Base-by-base conservation (phyloP, 2,888 invertebrate species). In the Tenthredo amoena region DNA sequence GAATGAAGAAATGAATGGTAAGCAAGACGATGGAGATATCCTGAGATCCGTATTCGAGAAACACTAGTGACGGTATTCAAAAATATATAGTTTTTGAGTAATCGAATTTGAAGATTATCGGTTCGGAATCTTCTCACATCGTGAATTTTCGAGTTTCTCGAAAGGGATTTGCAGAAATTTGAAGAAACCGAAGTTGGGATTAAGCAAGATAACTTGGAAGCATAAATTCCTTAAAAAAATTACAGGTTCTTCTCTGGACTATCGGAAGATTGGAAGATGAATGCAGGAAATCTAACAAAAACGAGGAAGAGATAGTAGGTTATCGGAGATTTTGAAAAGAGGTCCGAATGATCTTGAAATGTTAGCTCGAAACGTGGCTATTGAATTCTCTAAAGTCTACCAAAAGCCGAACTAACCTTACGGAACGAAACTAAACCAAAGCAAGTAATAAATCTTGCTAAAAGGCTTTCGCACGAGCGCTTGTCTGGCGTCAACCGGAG, bases 401-500 rank as follows among this genome's bases (percentile, higher is more conserved):
- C 81, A 62, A 62, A 77, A 81, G 37, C 34, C 21, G 81, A 62
- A 62, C 37, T 81, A 81, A 81, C 81, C 81, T 81, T 18, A 81
- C 58, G 81, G 81, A 58, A 81, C 58, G 43, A 55, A 50, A 68
- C 43, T 65, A 71, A 83, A 83, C 83, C 83, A 85, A 79, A 85
- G 68, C 79, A 50, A 84, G 82, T 86, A 90, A 91, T 92, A 92
- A 92, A 92, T 92, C 92, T 92, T 90, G 87, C 87, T 90, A 88
- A 90, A 89, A 91, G 90, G 90, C 89, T 91, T 90, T 89, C 89
- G 87, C 87, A 86, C 87, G 86, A 84, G 88, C 84, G 86, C 88
- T 90, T 89, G 89, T 88, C 86, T 87, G 89, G 86, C 89, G 88
- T 89, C 90, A 89, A 89, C 83, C n/a, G 68, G n/a, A 87, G 89